A percentile compares a stretch with the other conserved stretches of the same genome.
Conservation (phyloP, 2,888 invertebrate species). For the Latheticus oryzae region DNA sequence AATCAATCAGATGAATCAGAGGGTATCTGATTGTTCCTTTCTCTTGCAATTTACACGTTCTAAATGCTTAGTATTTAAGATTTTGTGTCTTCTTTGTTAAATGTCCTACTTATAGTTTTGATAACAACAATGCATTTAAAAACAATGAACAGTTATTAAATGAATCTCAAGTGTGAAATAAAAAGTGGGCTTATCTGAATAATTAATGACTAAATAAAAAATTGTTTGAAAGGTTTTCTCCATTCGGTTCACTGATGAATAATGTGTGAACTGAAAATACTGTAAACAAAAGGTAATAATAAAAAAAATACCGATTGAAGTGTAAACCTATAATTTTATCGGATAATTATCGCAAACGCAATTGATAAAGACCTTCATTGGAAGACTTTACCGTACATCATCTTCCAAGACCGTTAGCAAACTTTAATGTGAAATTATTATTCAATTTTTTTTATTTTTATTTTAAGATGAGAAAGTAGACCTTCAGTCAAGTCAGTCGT, state of each 20-base stretch:
- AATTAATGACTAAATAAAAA: too few relatives aligned
- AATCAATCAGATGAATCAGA: constrained; percentile 34
- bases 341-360: constrained; percentile 16
- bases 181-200: too few relatives aligned
- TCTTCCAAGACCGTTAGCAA: constrained; percentile 21
- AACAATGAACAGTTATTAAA: too few relatives aligned
- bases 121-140: too few relatives aligned
- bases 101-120: too few relatives aligned
- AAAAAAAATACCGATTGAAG: constrained; percentile 9
- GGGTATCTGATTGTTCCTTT: constrained; percentile 24
- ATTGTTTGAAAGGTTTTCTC: too few relatives aligned
- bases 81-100: constrained; percentile 15
- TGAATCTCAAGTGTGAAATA: too few relatives aligned
- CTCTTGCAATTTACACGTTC: constrained; percentile 29
- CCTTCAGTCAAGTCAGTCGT: too few relatives aligned
- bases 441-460: constrained; percentile 1
- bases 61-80: constrained; percentile 19
- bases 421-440: constrained; percentile 14
- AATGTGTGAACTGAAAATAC: too few relatives aligned
- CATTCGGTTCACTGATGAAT: too few relatives aligned
- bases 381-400: constrained; percentile 12
- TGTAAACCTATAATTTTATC: constrained; percentile 22
- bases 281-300: too few relatives aligned
- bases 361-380: constrained; percentile 11
- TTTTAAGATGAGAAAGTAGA: constrained; percentile 24